Evolutionary conservation across 2,113 vertebrate genomes (phyloP), one percentile per base, ranked within the genome.

Genomic region (Phocoena sinus): DNA sequence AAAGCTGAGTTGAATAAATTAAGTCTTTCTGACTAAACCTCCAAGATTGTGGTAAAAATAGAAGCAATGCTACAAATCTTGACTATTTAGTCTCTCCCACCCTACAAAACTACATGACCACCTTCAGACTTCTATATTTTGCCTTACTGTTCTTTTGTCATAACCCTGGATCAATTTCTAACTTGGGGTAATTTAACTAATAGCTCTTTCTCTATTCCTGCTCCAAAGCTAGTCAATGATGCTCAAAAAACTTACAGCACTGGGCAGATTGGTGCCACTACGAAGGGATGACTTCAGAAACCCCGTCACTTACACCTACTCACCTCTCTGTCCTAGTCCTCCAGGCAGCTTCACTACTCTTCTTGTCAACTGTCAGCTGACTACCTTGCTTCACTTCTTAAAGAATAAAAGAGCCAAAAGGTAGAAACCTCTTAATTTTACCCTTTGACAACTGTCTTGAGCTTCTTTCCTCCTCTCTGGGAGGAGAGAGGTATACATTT

Each of bases 1-100:
- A 97, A 90, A 97, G 77, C 67, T 93, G 74, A 83, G 62, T 91
- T 82, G 96, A 97, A 97, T 95, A 97, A 95, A 96, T 97, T 93
- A 89, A 94, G 71, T n/a, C 53, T 70, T 92, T 91, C 92, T 97
- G 92, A 84, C 17, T 77, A 93, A 88, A 96, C 81, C n/a, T 92
- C 56, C n/a, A 74, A 92, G 56, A 93, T 71, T 44, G 12, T 11
- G 82, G 50, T 58, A 92, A 88, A 91, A 81, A 53, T 28, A 91
- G 67, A 96, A 77, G 70, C 23, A 41, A 60, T 17, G 56, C n/a
- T 53, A 12, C 36, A 86, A 73, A 31, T 38, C 79, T 76, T 28
- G 31, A 50, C 70, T 63, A 63, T 47, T 41, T 62, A 28, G 38
- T 18, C 25, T 84, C 74, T 86, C 23, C 71, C 50, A 11, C 13